Base-by-base conservation (phyloP, 2,113 vertebrate genomes). In the Hystrix cristata region DNA sequence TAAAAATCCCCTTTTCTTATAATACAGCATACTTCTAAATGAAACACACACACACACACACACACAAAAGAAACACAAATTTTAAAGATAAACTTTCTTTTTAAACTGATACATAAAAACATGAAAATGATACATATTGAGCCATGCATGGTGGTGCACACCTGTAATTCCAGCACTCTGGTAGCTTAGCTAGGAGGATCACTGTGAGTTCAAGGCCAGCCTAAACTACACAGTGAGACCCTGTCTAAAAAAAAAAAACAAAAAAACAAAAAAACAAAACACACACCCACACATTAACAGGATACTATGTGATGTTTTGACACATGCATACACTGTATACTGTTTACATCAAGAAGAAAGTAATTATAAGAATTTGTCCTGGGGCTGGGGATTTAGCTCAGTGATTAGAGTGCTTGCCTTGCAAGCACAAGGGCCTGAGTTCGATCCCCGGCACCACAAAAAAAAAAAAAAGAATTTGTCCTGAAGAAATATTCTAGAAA, bases 301-400 rank as follows among this genome's bases (percentile, higher is more conserved):
- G 19, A 43, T 72, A 72, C n/a, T 38, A 19, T 71, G 69, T 72
- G 34, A 72, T 72, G 2, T 72, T 64, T 29, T 72, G n/a, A 72
- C 21, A 72, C 38, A 43, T 72, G 19, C 9, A 62, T 83, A 62
- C 46, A 83, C n/a, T 2, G 13, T 60, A 43, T 83, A 62, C 38
- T 83, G 38, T 83, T 83, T 46, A 46, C 14, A 83, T 31, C 59
- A 83, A 83, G 38, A 7, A 93, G 60, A 87, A 89, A 94, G 80
- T 74, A 90, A 92, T 31, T 59, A 43, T 87, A 92, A 95, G 71
- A 94, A 83, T 83, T 92, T 87, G n/a, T 65, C 57, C 14, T 90
- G 31, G 38, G 38, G 38, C 38, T 38, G 38, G 38, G 38, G 38
- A 38, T 38, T 38, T 38, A 38, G 38, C 38, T 38, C 38, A 38